phyloP scores from a whole-genome alignment of 2,113 vertebrate species.

The Misgurnus mizolepis region DNA sequence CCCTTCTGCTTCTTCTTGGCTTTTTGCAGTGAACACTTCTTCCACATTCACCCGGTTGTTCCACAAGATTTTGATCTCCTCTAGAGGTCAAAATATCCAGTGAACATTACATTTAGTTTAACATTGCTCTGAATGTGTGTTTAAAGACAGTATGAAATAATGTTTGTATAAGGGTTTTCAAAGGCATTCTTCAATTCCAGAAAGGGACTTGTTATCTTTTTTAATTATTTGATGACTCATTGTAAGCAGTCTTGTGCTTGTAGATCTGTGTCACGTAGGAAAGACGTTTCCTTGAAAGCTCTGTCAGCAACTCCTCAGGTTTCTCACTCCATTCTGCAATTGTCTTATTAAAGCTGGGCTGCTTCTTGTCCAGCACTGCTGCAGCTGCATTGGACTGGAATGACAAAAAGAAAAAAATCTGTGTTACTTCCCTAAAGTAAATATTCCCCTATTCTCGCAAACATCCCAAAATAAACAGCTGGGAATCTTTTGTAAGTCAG shows the following conservation, averaged over 20 bases:
- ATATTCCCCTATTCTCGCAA: neutral
- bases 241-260: slow-evolving; percentile 69
- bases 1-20: slow-evolving; percentile 75
- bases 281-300: slow-evolving; percentile 69
- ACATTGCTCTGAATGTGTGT: neutral
- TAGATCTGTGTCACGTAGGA: slow-evolving; percentile 72
- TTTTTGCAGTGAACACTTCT: slow-evolving; percentile 71
- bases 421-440: neutral
- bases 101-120: neutral
- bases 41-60: slow-evolving; percentile 59
- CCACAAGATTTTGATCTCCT: slow-evolving; percentile 77
- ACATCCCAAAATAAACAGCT: neutral
- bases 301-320: slow-evolving; percentile 68
- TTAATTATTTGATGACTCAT: slow-evolving; percentile 70
- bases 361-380: slow-evolving; percentile 75
- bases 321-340: slow-evolving; percentile 65
- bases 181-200: slow-evolving; percentile 46
- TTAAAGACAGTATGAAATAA: neutral
- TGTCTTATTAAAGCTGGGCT: slow-evolving; percentile 73
- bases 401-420: slow-evolving; percentile 44
- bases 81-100: slow-evolving; percentile 46
- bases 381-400: slow-evolving; percentile 75
- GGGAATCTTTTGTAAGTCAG: slow-evolving; percentile 70
- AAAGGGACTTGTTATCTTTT: no score
- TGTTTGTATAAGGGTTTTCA: neutral